Conservation (phyloP, 2,888 invertebrate genomes). For the Hypomecis punctinalis region DNA sequence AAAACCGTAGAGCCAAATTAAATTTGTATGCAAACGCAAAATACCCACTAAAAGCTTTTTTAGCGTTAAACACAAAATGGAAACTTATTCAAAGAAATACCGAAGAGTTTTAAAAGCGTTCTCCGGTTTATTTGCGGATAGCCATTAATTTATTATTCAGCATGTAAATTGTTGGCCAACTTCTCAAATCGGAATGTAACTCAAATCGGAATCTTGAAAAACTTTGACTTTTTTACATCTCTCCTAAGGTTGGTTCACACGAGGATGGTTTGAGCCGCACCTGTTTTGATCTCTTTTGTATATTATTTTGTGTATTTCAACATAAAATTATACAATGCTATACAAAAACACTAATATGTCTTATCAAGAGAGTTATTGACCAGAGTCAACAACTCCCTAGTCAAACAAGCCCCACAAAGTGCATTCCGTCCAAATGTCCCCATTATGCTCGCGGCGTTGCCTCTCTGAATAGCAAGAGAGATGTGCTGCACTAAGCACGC, state of each 20-base stretch:
- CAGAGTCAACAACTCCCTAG: too few species aligned
- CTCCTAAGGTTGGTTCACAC: constrained; percentile 3
- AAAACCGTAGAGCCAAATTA: constrained; percentile 9
- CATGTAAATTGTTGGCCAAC: constrained; percentile 75
- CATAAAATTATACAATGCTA: too few species aligned
- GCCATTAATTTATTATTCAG: constrained; percentile 71
- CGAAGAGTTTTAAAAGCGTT: constrained; percentile 46
- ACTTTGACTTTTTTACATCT: constrained; percentile 39
- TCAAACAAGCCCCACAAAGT: too few species aligned
- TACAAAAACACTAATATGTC: too few species aligned
- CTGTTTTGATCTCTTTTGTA: too few species aligned
- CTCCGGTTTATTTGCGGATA: constrained; percentile 66
- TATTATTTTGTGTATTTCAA: too few species aligned
- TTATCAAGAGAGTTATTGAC: too few species aligned
- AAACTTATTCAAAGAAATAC: constrained; percentile 38
- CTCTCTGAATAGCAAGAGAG: too few species aligned
- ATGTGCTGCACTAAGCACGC: too few species aligned
- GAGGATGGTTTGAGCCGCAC: not conserved
- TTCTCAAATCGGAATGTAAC: constrained; percentile 71
- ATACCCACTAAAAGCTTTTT: constrained; percentile 39
- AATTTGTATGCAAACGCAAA: constrained; percentile 33
- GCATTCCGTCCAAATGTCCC: too few species aligned
- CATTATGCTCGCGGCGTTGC: too few species aligned
- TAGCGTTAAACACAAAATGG: constrained; percentile 32
- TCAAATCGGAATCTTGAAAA: constrained; percentile 44